Base-by-base conservation (phyloP, 1,140 invertebrate genomes). In the Tetramorium alpestre region DNA sequence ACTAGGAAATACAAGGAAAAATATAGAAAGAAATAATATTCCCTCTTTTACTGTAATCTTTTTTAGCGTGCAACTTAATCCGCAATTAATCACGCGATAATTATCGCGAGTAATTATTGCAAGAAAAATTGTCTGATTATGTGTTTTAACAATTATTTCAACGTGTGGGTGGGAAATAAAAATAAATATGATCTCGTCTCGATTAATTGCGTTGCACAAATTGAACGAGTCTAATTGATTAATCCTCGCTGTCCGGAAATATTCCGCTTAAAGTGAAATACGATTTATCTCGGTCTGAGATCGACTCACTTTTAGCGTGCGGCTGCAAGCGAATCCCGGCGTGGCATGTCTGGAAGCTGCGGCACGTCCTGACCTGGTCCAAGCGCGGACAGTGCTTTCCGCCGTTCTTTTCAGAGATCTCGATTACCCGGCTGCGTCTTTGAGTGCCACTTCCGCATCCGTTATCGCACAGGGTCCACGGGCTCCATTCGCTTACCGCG, bases 401-500 rank as follows among this genome's bases (percentile, higher is more conserved):
- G 0, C 98, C 98, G 91, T 98, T 98, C 60, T 96, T 96, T 1
- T 97, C 96, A 18, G 96, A 95, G 44, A 96, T 96, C 25, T 96
- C 88, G 18, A 98, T 95, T 47, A 95, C 94, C 13, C 98, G 95
- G 7, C 95, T 96, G 56, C 98, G 95, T 38, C 96, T 96, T 97
- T 97, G 98, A 89, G 96, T 97, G 11, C 98, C 98, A 3, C 97
- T 96, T 51, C 98, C 98, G 92, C 98, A 98, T 75, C 96, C 96
- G 1, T 96, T 96, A 93, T 97, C 97, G 92, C 98, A 98, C 0
- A 96, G 95, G 8, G 97, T 97, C 98, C 98, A 98, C 2, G 96
- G 94, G 6, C 96, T 97, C 97, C 98, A 98, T 18, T 96, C 96
- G 41, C 97, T 97, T 51, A 98, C 97, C 89, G 96, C 96, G 94